Conservation (phyloP, 2,113 vertebrate genomes). For the Anarrhichthys ocellatus region DNA sequence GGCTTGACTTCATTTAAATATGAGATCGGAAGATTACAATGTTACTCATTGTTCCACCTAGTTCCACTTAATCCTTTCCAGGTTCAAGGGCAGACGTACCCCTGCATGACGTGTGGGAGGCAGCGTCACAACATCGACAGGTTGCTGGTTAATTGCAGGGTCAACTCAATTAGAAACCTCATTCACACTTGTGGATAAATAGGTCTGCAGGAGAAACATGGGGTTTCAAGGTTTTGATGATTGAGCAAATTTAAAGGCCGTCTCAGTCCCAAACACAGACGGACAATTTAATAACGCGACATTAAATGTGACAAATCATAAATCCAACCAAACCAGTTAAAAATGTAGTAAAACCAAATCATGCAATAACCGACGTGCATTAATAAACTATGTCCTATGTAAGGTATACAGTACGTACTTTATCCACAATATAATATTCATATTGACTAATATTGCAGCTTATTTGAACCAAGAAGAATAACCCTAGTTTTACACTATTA, state of each 20-base stretch:
- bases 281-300: too few species aligned
- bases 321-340: too few species aligned
- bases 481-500: background rate
- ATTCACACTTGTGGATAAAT: constrained; percentile 33
- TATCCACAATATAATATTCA: background rate
- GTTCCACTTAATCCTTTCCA: background rate
- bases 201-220: constrained; percentile 1
- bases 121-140: background rate
- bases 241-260: background rate
- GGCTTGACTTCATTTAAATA: constrained; percentile 1
- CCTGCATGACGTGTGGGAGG: background rate
- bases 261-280: background rate
- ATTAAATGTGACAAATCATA: too few species aligned
- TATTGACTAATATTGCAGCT: background rate
- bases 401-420: background rate
- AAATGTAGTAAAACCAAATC: too few species aligned
- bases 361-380: background rate
- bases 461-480: too few species aligned
- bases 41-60: background rate
- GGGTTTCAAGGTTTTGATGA: background rate
- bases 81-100: constrained; percentile 4
- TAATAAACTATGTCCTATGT: background rate
- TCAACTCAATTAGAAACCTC: constrained; percentile 38
- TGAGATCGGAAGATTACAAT: background rate
- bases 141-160: background rate